Evolutionary conservation across 2,888 invertebrate species (phyloP).

Genomic region (Coleophora flavipennella): DNA sequence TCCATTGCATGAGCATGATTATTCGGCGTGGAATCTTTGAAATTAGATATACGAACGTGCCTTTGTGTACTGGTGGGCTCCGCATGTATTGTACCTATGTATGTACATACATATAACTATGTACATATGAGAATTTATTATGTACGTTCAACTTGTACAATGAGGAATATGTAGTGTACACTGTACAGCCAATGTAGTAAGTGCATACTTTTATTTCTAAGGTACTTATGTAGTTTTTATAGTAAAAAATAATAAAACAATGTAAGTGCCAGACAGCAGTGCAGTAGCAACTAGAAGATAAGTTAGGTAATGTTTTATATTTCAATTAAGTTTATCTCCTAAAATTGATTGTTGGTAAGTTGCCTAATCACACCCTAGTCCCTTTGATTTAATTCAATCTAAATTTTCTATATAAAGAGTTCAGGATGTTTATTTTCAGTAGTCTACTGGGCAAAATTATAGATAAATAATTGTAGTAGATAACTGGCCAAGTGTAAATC

Average conservation of each 20-base stretch:
- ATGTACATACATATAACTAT: conserved; percentile 12
- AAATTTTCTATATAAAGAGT: conserved; percentile 1
- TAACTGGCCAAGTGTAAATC: no score
- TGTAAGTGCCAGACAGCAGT: no score
- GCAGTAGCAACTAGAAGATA: no score
- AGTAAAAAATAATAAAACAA: no score
- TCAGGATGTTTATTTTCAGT: conserved; percentile 21
- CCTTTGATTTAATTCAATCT: neutral
- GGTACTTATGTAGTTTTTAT: no score
- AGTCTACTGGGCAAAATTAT: neutral
- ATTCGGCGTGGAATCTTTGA: neutral
- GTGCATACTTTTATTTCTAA: neutral
- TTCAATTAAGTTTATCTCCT: no score
- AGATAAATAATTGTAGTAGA: no score
- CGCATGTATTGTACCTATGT: no score
- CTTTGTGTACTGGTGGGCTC: conserved; percentile 19
- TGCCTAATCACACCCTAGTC: no score
- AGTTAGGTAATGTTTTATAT: no score
- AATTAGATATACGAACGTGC: conserved; percentile 6
- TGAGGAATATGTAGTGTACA: no score
- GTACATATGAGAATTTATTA: neutral
- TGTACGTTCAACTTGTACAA: neutral
- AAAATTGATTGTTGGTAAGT: no score
- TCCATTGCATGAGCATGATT: conserved; percentile 1
- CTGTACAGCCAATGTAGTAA: neutral